Evolutionary conservation across 2,888 invertebrate species (phyloP).

Genomic region (Nemoura dubitans): DNA sequence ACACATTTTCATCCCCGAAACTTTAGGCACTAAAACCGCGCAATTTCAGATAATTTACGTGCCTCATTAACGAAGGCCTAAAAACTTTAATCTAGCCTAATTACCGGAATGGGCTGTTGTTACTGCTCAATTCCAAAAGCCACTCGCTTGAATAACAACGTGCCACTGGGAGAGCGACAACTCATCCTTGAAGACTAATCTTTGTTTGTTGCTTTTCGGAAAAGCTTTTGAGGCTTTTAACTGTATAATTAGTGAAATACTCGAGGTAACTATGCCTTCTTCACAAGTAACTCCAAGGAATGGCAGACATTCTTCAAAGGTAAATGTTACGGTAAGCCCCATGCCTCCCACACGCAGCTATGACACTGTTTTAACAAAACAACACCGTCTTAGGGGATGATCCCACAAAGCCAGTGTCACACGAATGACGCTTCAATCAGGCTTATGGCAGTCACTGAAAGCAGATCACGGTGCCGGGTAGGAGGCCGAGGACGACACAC

Average conservation of each 20-base stretch:
- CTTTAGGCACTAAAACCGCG: neutral
- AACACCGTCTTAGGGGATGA: constrained; percentile 25
- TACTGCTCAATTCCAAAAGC: neutral
- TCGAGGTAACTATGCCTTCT: neutral
- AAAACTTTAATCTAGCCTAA: constrained; percentile 12
- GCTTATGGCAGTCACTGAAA: neutral
- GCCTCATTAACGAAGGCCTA: neutral
- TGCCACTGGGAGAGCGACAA: neutral
- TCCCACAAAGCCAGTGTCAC: constrained; percentile 18
- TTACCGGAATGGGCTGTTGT: neutral
- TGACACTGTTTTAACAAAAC: neutral
- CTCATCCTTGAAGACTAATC: neutral
- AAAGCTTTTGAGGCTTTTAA: neutral
- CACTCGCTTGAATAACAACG: neutral
- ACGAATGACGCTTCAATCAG: neutral
- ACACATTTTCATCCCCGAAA: neutral
- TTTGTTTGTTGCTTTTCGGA: neutral
- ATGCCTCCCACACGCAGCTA: neutral
- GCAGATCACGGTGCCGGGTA: neutral
- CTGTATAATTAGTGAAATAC: constrained; percentile 7
- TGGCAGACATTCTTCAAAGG: neutral
- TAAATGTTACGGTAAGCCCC: neutral
- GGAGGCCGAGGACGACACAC: neutral
- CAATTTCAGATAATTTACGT: neutral
- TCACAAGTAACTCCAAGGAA: neutral